Evolutionary conservation across 2,888 invertebrate genomes (phyloP), one percentile per base, ranked within the genome.

Genomic region (Cheilosia scutellata): DNA sequence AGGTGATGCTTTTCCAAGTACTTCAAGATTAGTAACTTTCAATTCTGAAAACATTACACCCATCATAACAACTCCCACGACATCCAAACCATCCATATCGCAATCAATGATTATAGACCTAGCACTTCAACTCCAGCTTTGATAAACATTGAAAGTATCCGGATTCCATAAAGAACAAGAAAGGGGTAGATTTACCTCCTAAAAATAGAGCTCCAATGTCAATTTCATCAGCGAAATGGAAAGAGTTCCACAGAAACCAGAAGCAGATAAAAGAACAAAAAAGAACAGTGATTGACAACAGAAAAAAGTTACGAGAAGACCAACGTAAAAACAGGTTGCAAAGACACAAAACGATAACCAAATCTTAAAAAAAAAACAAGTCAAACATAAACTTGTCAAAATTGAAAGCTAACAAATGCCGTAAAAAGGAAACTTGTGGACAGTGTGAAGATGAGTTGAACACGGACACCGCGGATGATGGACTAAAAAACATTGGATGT

Each of bases 171-270:
- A 40, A 6, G 13, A 66, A 66, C 57, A 57, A 44, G 7, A 57
- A 31, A 57, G n/a, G 60, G 4, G 29, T 29, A 27, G 29, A 13
- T 62, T 51, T 51, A 44, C 25, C 37, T 51, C 37, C 51, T 49
- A 49, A 63, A 65, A 37, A 31, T 65, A 37, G 63, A 11, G 33
- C 63, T 6, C 44, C 68, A 13, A 70, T 70, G 68, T 68, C 55
- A 11, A 55, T 57, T 16, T 57, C 44, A 5, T 33, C 57, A 33
- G 55, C n/a, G 13, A 55, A 68, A 55, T 55, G 68, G 68, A 66
- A 66, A 55, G 68, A 68, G 13, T 68, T 68, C 25, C 55, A 66
- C 16, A 66, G 11, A 7, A 51, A 51, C 44, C 60, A 44, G 31
- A 13, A 47, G 16, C 16, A 31, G 16, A 47, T 63, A 31, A 63